These are phyloP conservation scores for Ceyx melanurus DNA, from an alignment of 2,113 vertebrate genomes.

Conservation along the genomic window DNA sequence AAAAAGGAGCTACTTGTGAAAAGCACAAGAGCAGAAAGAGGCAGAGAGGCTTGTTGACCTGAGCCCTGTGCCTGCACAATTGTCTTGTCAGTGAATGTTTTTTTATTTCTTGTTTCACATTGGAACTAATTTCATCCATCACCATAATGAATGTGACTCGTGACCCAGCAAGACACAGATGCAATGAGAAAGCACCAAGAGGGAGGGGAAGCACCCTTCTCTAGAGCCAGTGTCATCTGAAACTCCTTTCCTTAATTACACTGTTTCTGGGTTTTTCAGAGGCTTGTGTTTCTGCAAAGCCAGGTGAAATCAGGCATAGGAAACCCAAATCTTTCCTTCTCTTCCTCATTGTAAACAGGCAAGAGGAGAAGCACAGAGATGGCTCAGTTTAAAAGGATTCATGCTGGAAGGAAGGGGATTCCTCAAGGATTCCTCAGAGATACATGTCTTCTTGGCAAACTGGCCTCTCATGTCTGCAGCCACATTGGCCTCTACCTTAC, in stretches of 20 bases:
- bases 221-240: not conserved
- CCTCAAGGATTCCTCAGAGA: not conserved
- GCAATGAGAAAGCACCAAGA: not conserved
- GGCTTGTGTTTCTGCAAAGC: not conserved
- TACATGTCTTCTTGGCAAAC: not conserved
- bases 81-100: not conserved
- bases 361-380: not conserved
- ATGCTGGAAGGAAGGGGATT: not conserved
- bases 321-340: not conserved
- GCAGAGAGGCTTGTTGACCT: not conserved
- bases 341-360: not conserved
- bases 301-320: not conserved
- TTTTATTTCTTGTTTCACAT: not conserved
- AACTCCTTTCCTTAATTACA: not conserved
- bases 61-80: not conserved
- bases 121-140: constrained; percentile 38
- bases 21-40: not conserved
- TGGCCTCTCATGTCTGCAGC: not conserved
- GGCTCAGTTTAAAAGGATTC: not conserved
- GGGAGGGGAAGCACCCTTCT: not conserved
- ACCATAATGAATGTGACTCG: constrained; percentile 9
- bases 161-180: not conserved
- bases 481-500: accelerated
- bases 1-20: constrained; percentile 8
- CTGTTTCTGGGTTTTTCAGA: not conserved